Evolutionary conservation across 2,113 vertebrate species (phyloP), one percentile per base, ranked within the genome.

Genomic region (Platichthys flesus): DNA sequence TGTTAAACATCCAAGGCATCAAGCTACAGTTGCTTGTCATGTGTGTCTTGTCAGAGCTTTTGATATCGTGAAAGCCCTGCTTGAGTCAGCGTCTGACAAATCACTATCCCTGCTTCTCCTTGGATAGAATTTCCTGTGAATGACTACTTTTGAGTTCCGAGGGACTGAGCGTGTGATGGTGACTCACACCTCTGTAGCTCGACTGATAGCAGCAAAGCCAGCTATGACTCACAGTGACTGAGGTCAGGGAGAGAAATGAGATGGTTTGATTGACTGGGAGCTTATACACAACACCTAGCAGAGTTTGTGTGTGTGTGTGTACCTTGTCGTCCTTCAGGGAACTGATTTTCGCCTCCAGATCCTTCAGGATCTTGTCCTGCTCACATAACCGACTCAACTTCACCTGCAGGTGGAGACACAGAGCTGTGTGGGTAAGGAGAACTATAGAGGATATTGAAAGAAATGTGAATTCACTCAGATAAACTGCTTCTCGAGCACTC

Each of bases 311-410:
- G 58, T 4, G 18, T n/a, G 16, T 4, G 18, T n/a, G 18, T 58
- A 98, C 98, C 95, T 99, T 99, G 84, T 98, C 98, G 76, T 98
- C 95, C 83, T 98, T 98, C 82, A 99, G 95, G 8, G 96, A 94
- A 79, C 97, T 95, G 89, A 99, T 96, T 89, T 94, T 96, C 61
- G 93, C 91, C 90, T 98, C 96, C 88, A 98, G 92, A 21, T 97
- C 96, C 92, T 98, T 96, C 16, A 99, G 94, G 80, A 96, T 95
- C 85, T 97, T 95, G 89, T 99, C 97, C 89, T 98, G 97, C 90
- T 99, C 98, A 86, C 98, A 99, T 76, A 99, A 91, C 77, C 96
- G 42, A 9, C 97, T 98, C 65, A 99, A 79, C 82, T 97, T 98
- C 83, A 98, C 97, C 98, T 99, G 89, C 35, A 90, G 58, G 56